Conservation (phyloP, 64 coral and sea anemone genomes). For the Acropora yongei region DNA sequence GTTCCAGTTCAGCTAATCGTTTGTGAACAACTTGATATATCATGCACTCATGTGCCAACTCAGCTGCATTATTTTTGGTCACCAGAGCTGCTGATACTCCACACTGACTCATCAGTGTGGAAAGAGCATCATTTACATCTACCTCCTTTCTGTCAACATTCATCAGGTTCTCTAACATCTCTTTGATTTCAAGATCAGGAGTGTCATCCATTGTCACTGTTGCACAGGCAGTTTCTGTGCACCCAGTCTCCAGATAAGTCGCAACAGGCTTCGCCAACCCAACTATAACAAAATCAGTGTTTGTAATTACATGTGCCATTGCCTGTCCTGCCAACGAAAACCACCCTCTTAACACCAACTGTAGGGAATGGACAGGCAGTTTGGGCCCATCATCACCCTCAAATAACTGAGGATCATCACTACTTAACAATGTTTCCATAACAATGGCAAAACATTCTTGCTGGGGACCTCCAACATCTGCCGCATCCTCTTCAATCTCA, state of each 20-base stretch:
- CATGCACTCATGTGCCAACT: slow-evolving; percentile 49
- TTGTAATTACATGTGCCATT: slow-evolving; percentile 28
- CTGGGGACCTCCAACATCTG: slow-evolving; percentile 26
- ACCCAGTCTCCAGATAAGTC: slow-evolving; percentile 23
- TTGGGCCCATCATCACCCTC: slow-evolving; percentile 27
- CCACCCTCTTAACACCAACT: slow-evolving; percentile 16
- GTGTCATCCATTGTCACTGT: slow-evolving; percentile 2
- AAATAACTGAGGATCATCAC: background rate
- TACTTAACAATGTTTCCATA: background rate
- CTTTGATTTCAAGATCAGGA: slow-evolving; percentile 3
- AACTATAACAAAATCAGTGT: background rate
- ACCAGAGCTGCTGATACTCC: slow-evolving; percentile 30
- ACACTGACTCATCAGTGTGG: slow-evolving; percentile 41
- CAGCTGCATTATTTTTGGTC: slow-evolving; percentile 24
- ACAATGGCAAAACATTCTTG: slow-evolving; percentile 16
- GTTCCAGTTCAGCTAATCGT: slow-evolving; percentile 11
- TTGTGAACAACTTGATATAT: slow-evolving; percentile 40
- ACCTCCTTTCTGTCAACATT: background rate
- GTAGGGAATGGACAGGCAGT: slow-evolving; percentile 39
- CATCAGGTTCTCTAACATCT: slow-evolving; percentile 17
- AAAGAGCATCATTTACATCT: background rate
- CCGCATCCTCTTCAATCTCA: slow-evolving; percentile 42
- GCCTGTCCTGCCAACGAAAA: slow-evolving; percentile 10
- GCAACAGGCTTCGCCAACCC: slow-evolving; percentile 33
- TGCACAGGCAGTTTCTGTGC: slow-evolving; percentile 24